phyloP scores from a whole-genome alignment of 2,888 invertebrate species.

The Clunio marinus region DNA sequence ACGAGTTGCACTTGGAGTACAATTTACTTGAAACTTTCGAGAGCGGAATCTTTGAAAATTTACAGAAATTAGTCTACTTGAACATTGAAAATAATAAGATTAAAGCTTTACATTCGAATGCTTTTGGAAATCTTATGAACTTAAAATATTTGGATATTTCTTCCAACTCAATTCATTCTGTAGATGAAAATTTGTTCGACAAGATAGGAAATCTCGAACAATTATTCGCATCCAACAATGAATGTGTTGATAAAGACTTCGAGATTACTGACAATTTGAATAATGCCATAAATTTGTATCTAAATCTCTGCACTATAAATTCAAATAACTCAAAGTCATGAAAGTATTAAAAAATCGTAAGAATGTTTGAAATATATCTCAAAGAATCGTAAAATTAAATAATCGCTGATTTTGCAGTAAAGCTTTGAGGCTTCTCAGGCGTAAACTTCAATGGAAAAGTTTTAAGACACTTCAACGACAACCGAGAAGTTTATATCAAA shows the following conservation, averaged over 20 bases:
- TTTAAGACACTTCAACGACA: background rate
- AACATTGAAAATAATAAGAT: background rate
- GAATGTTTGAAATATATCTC: too few relatives aligned
- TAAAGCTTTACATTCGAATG: background rate
- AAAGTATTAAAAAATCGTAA: too few relatives aligned
- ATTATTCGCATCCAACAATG: background rate
- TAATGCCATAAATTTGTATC: too few relatives aligned
- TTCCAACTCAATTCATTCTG: background rate
- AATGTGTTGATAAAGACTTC: background rate
- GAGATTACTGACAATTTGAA: background rate
- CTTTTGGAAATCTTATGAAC: background rate
- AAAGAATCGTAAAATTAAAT: too few relatives aligned
- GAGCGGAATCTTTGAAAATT: background rate
- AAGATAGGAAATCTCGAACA: background rate
- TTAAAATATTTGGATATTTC: background rate
- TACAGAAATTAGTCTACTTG: background rate
- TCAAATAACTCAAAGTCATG: too few relatives aligned
- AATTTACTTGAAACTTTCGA: background rate
- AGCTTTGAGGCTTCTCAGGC: too few relatives aligned
- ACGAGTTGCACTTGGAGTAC: background rate
- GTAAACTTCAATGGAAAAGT: background rate
- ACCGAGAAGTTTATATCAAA: background rate
- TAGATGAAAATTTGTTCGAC: background rate
- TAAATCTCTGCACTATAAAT: too few relatives aligned
- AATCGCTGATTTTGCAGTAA: too few relatives aligned